Conservation (phyloP, 1,140 invertebrate species). For the Pygmarrhopalites habei region DNA sequence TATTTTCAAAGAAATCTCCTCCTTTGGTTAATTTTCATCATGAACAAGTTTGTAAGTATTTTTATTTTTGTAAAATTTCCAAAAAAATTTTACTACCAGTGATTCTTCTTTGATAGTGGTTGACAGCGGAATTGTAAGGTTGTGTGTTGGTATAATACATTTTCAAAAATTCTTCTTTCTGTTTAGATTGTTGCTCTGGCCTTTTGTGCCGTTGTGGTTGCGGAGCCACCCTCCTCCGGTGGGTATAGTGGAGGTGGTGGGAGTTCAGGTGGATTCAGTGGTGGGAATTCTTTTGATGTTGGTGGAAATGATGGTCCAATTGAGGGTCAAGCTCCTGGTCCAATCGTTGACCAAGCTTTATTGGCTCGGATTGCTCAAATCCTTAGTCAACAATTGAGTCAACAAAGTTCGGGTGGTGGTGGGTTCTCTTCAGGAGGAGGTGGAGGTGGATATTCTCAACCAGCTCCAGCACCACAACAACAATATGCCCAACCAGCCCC, state of each 20-base stretch:
- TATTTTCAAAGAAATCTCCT: background rate
- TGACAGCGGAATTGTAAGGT: background rate
- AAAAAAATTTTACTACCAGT: no score
- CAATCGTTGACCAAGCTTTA: conserved; percentile 27
- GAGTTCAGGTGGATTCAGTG: conserved; percentile 14
- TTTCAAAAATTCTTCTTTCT: background rate
- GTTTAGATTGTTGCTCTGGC: conserved; percentile 14
- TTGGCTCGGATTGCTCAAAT: conserved; percentile 28
- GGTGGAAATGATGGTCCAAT: background rate
- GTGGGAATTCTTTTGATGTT: background rate
- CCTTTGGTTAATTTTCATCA: background rate
- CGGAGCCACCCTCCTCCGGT: conserved; percentile 13
- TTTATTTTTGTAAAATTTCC: background rate
- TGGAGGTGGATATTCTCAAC: background rate
- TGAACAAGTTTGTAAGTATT: conserved; percentile 4
- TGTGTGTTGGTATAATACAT: background rate
- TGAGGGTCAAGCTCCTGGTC: conserved; percentile 18
- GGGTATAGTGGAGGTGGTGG: conserved; percentile 14
- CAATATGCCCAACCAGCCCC: background rate
- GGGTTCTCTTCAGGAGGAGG: conserved; percentile 4
- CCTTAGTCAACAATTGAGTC: conserved; percentile 16
- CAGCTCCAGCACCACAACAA: background rate
- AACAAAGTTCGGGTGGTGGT: conserved; percentile 5
- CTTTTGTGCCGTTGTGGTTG: conserved; percentile 3
- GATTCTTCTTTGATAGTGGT: background rate